A percentile compares a stretch with the other conserved stretches of the same genome.
phyloP scores from a whole-genome alignment of 2,888 invertebrate genomes.

The Stenodema calcarata region DNA sequence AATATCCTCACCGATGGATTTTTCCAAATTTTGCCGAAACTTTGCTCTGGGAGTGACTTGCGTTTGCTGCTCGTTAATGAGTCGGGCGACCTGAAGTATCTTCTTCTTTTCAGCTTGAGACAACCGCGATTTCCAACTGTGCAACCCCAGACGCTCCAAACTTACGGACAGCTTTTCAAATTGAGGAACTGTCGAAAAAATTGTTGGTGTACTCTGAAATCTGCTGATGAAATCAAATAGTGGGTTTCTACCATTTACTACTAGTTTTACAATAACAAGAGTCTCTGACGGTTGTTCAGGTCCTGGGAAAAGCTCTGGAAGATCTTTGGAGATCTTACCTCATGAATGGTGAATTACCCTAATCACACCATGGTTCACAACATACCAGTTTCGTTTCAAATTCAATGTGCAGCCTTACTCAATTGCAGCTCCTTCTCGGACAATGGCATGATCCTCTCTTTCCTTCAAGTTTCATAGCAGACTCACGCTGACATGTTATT shows the following conservation, averaged over 20 bases:
- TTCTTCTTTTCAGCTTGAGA: slow-evolving; percentile 14
- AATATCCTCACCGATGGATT: slow-evolving; percentile 25
- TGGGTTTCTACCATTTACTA: too few relatives aligned
- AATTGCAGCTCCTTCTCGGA: slow-evolving; percentile 19
- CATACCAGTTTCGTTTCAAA: too few relatives aligned
- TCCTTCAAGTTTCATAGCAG: not conserved
- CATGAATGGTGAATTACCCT: too few relatives aligned
- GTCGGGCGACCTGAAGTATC: not conserved
- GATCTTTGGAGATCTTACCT: too few relatives aligned
- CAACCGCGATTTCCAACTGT: not conserved
- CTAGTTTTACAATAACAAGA: too few relatives aligned
- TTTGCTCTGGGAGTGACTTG: not conserved
- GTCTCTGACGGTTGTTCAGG: too few relatives aligned
- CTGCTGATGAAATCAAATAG: too few relatives aligned
- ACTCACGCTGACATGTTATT: too few relatives aligned
- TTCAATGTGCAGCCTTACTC: not conserved
- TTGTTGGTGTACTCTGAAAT: too few relatives aligned
- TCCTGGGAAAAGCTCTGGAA: too few relatives aligned
- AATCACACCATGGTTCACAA: too few relatives aligned
- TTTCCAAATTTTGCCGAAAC: slow-evolving; percentile 30
- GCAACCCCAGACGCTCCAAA: not conserved
- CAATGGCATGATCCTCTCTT: slow-evolving; percentile 16
- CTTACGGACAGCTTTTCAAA: slow-evolving; percentile 22
- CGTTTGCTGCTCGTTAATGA: not conserved
- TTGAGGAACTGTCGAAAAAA: not conserved